phyloP scores from a whole-genome alignment of 2,113 vertebrate genomes.

The Cinclus cinclus region DNA sequence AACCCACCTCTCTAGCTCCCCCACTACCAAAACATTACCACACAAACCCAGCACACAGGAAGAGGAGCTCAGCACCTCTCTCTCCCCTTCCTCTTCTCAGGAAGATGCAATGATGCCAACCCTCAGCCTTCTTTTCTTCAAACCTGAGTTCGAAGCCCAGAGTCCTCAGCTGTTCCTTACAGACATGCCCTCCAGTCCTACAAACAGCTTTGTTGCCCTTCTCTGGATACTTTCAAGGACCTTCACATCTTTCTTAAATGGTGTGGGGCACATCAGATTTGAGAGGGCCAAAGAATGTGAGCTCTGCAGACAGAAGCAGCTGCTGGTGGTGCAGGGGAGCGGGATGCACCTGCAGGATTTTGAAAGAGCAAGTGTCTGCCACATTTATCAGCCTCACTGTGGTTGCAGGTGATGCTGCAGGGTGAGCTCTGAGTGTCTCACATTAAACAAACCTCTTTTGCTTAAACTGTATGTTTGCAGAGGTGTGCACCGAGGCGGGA shows the following conservation, averaged over 20 bases:
- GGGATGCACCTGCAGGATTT: neutral
- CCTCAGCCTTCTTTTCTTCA: neutral
- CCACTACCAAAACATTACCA: neutral
- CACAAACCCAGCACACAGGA: neutral
- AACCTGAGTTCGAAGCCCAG: neutral
- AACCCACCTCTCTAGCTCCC: neutral
- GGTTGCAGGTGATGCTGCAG: neutral
- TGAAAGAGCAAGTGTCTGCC: neutral
- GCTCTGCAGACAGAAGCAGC: neutral
- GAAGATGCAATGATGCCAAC: neutral
- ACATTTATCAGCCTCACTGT: neutral
- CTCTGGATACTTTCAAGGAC: neutral
- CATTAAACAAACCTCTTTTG: neutral
- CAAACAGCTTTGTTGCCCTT: neutral
- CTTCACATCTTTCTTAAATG: neutral
- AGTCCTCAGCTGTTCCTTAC: rapidly evolving
- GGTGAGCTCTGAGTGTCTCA: neutral
- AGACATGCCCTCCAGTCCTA: neutral
- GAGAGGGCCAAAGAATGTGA: neutral
- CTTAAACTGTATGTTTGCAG: neutral
- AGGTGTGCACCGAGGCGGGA: rapidly evolving
- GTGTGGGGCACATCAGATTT: neutral
- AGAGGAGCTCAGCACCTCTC: neutral
- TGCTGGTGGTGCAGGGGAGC: neutral
- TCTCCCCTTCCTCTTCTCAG: neutral